Conservation (phyloP, 2,113 vertebrate species). For the Aphyosemion australe region DNA sequence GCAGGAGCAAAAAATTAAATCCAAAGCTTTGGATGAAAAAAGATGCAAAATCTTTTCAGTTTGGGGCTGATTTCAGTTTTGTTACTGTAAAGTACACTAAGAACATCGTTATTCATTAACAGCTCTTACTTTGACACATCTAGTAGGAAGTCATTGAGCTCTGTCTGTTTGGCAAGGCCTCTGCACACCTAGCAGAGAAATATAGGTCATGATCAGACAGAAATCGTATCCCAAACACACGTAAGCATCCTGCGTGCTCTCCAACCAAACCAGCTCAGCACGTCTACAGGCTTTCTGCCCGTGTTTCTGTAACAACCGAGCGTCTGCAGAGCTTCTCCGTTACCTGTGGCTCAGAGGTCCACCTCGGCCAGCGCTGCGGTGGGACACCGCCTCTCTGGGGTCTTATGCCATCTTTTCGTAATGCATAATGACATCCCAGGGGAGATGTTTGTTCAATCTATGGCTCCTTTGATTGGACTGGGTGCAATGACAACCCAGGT, state of each 20-base stretch:
- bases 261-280: conserved; percentile 27
- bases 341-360: conserved; percentile 45
- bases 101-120: background rate
- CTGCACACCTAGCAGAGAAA: conserved; percentile 86
- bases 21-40: background rate
- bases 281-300: conserved; percentile 10
- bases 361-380: conserved; percentile 56
- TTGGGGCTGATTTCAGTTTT: background rate
- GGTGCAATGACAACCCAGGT: conserved; percentile 59
- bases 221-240: background rate
- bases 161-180: conserved; percentile 98
- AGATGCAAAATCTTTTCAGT: background rate
- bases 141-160: conserved; percentile 97
- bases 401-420: conserved; percentile 58
- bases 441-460: conserved; percentile 70
- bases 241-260: conserved; percentile 15
- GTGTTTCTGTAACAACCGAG: conserved; percentile 29
- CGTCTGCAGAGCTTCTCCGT: conserved; percentile 29
- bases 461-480: conserved; percentile 70
- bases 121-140: conserved; percentile 97
- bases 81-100: conserved; percentile 15
- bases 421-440: conserved; percentile 73
- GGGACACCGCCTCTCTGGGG: conserved; percentile 64
- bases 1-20: too few relatives aligned
- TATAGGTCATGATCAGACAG: conserved; percentile 14